A percentile compares a stretch with the other conserved stretches of the same genome.
Evolutionary conservation across 2,888 invertebrate genomes (phyloP).

Genomic region (Diaperis boleti): DNA sequence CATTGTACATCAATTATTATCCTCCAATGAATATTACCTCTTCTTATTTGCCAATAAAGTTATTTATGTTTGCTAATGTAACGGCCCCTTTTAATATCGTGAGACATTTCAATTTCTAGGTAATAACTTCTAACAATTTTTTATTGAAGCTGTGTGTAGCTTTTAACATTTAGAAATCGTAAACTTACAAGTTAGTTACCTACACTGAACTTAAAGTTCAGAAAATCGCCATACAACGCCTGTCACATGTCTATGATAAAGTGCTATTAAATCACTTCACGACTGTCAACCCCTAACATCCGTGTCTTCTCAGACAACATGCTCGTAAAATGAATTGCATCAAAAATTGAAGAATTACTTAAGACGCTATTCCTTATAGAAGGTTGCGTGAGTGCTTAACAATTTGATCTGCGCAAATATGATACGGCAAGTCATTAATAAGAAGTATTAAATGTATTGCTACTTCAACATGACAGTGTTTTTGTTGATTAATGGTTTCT

Average conservation of each 20-base stretch:
- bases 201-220: constrained; percentile 11
- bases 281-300: constrained; percentile 26
- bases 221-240: constrained; percentile 27
- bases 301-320: constrained; percentile 19
- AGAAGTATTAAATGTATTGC: no score
- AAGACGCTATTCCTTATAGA: no score
- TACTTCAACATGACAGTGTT: no score
- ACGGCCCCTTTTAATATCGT: constrained; percentile 10
- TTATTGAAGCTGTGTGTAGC: constrained; percentile 10
- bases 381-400: no score
- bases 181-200: constrained; percentile 30
- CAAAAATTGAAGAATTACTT: neutral
- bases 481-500: no score
- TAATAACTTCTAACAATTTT: constrained; percentile 18
- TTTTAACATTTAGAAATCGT: constrained; percentile 30
- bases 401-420: no score
- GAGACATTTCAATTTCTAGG: constrained; percentile 34
- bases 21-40: neutral
- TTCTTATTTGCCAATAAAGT: constrained; percentile 12
- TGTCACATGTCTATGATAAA: constrained; percentile 25
- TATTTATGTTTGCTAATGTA: constrained; percentile 15
- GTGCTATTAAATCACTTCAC: constrained; percentile 27
- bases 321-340: neutral
- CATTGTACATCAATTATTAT: constrained; percentile 24
- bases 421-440: no score